These are phyloP conservation scores for Stenopsyche tienmushanensis DNA, from an alignment of 1,140 invertebrate species.

Conservation along the genomic window DNA sequence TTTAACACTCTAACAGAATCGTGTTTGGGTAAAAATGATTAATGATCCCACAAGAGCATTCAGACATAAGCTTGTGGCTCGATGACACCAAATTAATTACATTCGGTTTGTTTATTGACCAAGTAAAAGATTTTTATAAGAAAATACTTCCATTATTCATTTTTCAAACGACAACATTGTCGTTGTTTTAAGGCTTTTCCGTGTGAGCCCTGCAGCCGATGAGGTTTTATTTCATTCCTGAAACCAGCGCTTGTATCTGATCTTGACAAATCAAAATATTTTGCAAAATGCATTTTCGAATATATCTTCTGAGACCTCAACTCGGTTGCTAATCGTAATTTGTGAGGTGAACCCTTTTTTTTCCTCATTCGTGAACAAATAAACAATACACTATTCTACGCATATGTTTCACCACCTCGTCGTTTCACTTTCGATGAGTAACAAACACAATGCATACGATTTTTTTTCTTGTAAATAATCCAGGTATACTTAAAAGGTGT, in stretches of 20 bases:
- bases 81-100: constrained; percentile 26
- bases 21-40: constrained; percentile 29
- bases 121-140: constrained; percentile 23
- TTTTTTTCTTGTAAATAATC: background rate
- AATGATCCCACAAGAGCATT: constrained; percentile 7
- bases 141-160: constrained; percentile 12
- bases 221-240: no score
- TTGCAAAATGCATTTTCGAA: no score
- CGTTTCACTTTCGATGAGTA: constrained; percentile 26
- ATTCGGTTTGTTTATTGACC: constrained; percentile 25
- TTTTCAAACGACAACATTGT: background rate
- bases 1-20: background rate
- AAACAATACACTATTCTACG: constrained; percentile 20
- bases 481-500: background rate
- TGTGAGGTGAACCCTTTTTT: background rate
- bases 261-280: no score
- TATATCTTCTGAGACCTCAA: no score
- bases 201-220: background rate
- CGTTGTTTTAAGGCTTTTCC: no score
- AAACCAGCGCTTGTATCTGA: no score
- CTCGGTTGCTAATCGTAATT: background rate
- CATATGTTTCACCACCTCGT: constrained; percentile 22
- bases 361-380: constrained; percentile 1
- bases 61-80: background rate
- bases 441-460: constrained; percentile 13